A percentile compares a stretch with the other conserved stretches of the same genome.
These are phyloP conservation scores for Sardina pilchardus DNA, from an alignment of 2,113 vertebrate species.

Conservation along the genomic window DNA sequence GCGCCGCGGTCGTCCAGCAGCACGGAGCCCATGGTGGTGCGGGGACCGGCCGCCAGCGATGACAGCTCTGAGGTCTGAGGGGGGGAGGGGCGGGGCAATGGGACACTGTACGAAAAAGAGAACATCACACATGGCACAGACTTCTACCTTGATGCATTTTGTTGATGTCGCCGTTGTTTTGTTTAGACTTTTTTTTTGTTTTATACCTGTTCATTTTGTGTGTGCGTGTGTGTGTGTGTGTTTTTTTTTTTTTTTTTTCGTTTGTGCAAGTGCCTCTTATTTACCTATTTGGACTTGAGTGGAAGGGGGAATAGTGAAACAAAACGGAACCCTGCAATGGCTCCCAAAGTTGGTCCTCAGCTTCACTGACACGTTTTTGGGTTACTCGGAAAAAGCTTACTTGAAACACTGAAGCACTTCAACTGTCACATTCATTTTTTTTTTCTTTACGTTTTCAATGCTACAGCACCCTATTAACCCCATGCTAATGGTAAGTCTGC, in stretches of 20 bases:
- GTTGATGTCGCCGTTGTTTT: not conserved
- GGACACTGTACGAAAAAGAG: not conserved
- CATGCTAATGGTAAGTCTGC: not conserved
- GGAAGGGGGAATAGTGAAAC: constrained; percentile 37
- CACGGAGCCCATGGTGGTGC: constrained; percentile 76
- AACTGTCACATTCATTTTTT: constrained; percentile 16
- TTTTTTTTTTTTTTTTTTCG: constrained; percentile 47
- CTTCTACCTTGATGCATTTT: not conserved
- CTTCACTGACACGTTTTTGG: constrained; percentile 48
- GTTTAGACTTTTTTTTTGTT: not conserved
- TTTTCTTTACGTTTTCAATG: not conserved
- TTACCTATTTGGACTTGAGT: constrained; percentile 56
- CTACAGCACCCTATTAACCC: not conserved
- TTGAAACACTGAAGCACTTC: constrained; percentile 62
- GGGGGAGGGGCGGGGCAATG: too few species aligned
- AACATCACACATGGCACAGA: not conserved
- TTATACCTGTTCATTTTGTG: not conserved
- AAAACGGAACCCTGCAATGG: not conserved
- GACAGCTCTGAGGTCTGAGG: constrained; percentile 92
- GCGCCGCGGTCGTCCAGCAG: constrained; percentile 65
- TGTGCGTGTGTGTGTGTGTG: not conserved
- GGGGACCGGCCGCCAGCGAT: constrained; percentile 44
- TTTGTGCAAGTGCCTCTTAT: constrained; percentile 72
- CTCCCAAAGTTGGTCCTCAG: constrained; percentile 12
- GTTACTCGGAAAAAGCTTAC: constrained; percentile 59